Evolutionary conservation across 2,888 invertebrate genomes (phyloP), one percentile per base, ranked within the genome.

Genomic region (Lampropteryx suffumata): DNA sequence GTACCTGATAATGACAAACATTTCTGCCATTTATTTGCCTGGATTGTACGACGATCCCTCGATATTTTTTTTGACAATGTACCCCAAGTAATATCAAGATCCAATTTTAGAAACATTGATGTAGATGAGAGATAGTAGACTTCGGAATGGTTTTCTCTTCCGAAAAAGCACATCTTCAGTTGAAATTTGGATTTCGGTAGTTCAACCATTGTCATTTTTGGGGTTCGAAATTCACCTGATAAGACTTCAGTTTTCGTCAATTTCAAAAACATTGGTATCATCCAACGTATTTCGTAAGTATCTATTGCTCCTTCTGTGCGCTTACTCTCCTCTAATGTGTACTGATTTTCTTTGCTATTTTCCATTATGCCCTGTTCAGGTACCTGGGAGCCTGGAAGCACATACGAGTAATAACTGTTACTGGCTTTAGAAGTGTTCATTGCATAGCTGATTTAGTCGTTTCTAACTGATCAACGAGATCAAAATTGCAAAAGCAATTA

Each of bases 11-110:
- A 28, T 30, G 12, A 17, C 4, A 17, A 17, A 24, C 24, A 24
- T 7, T 1, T 83, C 60, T 89, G 87, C 89, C 89, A 89, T 57
- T 87, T 85, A 52, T 89, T 87, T 0, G 82, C 80, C 60, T 82
- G 82, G 1, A 87, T 76, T 3, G 82, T 82, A 42, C 84, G 84
- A 84, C 73, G 1, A 83, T 79, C 57, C 3, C 7, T 6, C 7
- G 7, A 6, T 24, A 24, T 24, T 7, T 3, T 24, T 24, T 7
- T 6, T 1, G 24, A 7, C 3, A 6, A 7, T 6, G 3, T 1
- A 7, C 6, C 24, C 7, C 3, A 24, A 6, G 3, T 6, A 24
- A 7, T 7, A 6, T 24, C 7, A 1, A 24, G 1, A 7, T 24
- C 24, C 5, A 24, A 7, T 24, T 24, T 24, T 13, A 88, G 53